phyloP scores from a whole-genome alignment of 2,113 vertebrate species.

The Calidris pugnax region DNA sequence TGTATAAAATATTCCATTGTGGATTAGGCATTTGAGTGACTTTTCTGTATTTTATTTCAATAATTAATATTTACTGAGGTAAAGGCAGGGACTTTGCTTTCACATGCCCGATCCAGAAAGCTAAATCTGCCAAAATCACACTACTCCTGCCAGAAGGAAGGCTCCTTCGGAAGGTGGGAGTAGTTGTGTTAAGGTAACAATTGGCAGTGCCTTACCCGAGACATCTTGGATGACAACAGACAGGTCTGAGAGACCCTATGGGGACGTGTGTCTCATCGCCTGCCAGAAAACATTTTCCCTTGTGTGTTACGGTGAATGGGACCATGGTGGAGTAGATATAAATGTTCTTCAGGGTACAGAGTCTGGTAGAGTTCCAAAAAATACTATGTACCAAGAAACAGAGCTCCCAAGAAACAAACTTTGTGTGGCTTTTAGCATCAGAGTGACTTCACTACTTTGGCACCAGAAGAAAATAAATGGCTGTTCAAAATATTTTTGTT shows the following conservation, averaged over 20 bases:
- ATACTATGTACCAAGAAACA: neutral
- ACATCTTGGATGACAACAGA: neutral
- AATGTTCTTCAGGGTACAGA: neutral
- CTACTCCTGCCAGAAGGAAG: neutral
- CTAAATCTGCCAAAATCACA: neutral
- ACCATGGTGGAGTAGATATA: neutral
- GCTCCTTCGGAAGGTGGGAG: neutral
- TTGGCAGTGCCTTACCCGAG: neutral
- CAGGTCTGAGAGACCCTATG: neutral
- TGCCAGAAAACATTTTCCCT: neutral
- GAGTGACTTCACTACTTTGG: neutral
- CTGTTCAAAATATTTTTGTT: neutral
- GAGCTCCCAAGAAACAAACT: neutral
- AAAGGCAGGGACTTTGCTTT: neutral
- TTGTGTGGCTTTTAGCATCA: neutral
- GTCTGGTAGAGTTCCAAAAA: neutral
- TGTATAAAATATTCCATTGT: neutral
- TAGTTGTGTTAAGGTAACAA: neutral
- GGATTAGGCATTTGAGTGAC: neutral
- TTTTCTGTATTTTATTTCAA: neutral
- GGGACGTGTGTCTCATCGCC: neutral
- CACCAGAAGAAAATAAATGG: neutral
- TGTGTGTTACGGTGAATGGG: neutral
- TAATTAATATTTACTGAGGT: neutral
- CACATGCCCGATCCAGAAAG: neutral